These are phyloP conservation scores for Calliphora vomitoria DNA, from an alignment of 2,888 invertebrate species.

Conservation along the genomic window DNA sequence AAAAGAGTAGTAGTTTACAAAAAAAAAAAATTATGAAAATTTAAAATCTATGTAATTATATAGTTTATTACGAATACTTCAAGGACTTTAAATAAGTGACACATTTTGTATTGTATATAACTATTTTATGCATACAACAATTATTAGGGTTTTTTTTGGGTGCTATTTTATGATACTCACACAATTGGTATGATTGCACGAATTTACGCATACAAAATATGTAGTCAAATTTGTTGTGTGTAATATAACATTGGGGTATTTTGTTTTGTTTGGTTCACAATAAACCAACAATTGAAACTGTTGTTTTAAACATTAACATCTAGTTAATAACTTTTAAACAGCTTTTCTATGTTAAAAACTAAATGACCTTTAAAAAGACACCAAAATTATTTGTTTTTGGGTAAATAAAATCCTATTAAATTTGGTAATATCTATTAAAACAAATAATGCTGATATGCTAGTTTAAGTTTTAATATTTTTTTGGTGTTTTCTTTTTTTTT, in stretches of 20 bases:
- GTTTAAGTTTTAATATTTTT: background rate
- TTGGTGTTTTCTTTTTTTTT: background rate
- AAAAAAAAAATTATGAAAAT: background rate
- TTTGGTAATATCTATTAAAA: conserved; percentile 5
- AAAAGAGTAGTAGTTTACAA: background rate
- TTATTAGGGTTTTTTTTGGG: conserved; percentile 38
- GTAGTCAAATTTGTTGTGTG: conserved; percentile 27
- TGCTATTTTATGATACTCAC: conserved; percentile 23
- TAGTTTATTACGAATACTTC: conserved; percentile 27
- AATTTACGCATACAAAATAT: conserved; percentile 49
- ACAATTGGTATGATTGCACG: conserved; percentile 24
- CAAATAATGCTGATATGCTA: background rate
- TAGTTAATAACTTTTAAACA: conserved; percentile 38
- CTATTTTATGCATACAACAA: conserved; percentile 10
- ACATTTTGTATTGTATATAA: conserved; percentile 5
- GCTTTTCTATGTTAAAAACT: conserved; percentile 10
- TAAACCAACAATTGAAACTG: conserved; percentile 13
- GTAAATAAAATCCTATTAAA: background rate
- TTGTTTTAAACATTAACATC: conserved; percentile 22
- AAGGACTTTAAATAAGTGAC: conserved; percentile 54
- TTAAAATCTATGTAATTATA: background rate
- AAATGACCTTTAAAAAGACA: conserved; percentile 7
- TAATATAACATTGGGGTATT: conserved; percentile 16
- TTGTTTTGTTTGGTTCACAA: conserved; percentile 16
- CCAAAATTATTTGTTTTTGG: background rate